Evolutionary conservation across 2,113 vertebrate species (phyloP), one percentile per base, ranked within the genome.

Genomic region (Mellivora capensis): DNA sequence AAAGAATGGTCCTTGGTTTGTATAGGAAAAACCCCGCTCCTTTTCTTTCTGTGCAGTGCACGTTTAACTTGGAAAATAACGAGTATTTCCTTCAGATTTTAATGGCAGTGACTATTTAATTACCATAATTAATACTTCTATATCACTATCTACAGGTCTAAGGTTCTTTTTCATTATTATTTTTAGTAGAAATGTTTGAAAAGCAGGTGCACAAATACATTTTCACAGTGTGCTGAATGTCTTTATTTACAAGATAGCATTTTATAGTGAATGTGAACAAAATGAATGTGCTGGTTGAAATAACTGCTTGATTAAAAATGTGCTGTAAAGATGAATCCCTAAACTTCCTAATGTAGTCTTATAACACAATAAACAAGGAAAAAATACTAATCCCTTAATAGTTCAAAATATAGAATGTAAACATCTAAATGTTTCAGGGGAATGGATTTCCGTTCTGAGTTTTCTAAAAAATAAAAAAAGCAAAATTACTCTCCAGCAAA

Each of bases 181-280:
- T 98, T 98, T 99, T 98, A 98, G 97, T 98, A 98, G 98, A 98
- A 98, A 98, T 98, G 98, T 98, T 98, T 98, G 71, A 98, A 98
- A 98, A 98, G 96, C 98, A 98, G 98, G 99, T 99, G 98, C 99
- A 99, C 98, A 99, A 98, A 98, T 98, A 99, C 98, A 99, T 98
- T 98, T 99, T 99, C 99, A 99, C 99, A 99, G 99, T 99, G 99
- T 96, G 98, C 98, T 98, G 98, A 98, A 90, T 97, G 98, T 98
- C 97, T 98, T 98, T 99, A 99, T 99, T 99, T 99, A 99, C 99
- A 99, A 98, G 98, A 99, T 99, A 99, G 98, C 97, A 99, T 99
- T 96, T 98, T 98, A 98, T 98, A 98, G 98, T 99, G 99, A 99
- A 97, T 97, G 99, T 98, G 98, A 98, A 98, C 98, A 98, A 98